phyloP scores from a whole-genome alignment of 2,113 vertebrate genomes.

The Euleptes europaea region DNA sequence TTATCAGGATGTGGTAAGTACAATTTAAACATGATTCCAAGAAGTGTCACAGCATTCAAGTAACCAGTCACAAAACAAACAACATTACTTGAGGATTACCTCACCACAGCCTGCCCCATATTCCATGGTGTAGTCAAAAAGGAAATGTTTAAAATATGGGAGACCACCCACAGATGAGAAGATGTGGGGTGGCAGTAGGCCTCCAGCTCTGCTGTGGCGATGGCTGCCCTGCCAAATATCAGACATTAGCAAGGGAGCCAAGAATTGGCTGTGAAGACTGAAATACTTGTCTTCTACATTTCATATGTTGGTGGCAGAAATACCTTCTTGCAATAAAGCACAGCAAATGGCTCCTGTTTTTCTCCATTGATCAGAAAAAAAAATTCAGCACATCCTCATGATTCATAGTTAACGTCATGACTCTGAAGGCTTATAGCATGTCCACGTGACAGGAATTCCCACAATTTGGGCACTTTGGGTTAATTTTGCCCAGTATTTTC shows the following conservation, averaged over 20 bases:
- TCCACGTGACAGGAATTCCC: neutral
- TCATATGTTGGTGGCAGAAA: neutral
- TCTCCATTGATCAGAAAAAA: neutral
- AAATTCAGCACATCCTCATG: neutral
- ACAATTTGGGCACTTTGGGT: neutral
- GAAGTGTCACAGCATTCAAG: neutral
- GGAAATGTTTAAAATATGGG: neutral
- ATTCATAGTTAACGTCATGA: slow-evolving; percentile 35
- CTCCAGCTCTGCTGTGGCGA: neutral
- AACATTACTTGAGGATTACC: neutral
- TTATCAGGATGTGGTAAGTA: neutral
- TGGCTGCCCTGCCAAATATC: slow-evolving; percentile 13
- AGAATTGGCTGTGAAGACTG: neutral
- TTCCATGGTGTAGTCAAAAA: neutral
- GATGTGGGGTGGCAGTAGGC: neutral
- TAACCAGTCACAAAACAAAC: neutral
- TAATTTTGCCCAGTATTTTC: neutral
- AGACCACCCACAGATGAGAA: neutral
- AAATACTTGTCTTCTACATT: neutral
- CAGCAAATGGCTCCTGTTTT: slow-evolving; percentile 30
- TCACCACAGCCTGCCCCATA: neutral
- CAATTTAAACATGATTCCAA: neutral
- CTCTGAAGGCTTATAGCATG: slow-evolving; percentile 23
- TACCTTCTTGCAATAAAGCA: slow-evolving; percentile 27
- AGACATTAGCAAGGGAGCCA: slow-evolving; percentile 27